phyloP scores from a whole-genome alignment of 2,797 vertebrate genomes.

The Discoglossus pictus region DNA sequence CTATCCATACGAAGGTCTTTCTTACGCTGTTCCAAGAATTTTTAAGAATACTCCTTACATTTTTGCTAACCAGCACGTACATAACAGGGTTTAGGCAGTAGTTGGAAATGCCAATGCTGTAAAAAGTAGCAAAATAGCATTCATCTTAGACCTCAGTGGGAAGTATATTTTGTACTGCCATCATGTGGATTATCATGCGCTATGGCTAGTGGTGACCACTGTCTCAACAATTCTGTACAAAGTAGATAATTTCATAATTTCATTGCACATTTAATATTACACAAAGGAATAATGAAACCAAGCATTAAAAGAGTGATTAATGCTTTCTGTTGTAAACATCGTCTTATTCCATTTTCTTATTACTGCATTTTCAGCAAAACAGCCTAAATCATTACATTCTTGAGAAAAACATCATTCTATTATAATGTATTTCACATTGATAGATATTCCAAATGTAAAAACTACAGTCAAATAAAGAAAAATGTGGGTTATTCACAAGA shows the following conservation, averaged over 20 bases:
- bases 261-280: conserved; percentile 1
- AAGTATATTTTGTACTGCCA: not conserved
- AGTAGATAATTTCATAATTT: not conserved
- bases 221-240: not conserved
- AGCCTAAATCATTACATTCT: too few species aligned
- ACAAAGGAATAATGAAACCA: not conserved
- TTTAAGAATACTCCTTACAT: not conserved
- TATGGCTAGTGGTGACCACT: not conserved
- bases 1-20: too few species aligned
- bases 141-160: not conserved
- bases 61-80: conserved; percentile 7
- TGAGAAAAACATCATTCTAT: too few species aligned
- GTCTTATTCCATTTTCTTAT: too few species aligned
- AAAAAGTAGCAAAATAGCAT: not conserved
- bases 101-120: not conserved
- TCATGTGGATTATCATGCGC: not conserved
- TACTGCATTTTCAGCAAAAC: too few species aligned
- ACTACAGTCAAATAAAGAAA: too few species aligned
- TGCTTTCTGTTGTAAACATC: too few species aligned
- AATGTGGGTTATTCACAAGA: too few species aligned
- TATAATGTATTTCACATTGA: too few species aligned
- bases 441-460: too few species aligned
- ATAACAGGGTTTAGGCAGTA: conserved; percentile 15
- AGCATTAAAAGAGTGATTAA: conserved; percentile 1
- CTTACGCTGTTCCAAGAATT: too few species aligned